Evolutionary conservation across 2,888 invertebrate genomes (phyloP), one percentile per base, ranked within the genome.

Genomic region (Oligia fasciuncula): DNA sequence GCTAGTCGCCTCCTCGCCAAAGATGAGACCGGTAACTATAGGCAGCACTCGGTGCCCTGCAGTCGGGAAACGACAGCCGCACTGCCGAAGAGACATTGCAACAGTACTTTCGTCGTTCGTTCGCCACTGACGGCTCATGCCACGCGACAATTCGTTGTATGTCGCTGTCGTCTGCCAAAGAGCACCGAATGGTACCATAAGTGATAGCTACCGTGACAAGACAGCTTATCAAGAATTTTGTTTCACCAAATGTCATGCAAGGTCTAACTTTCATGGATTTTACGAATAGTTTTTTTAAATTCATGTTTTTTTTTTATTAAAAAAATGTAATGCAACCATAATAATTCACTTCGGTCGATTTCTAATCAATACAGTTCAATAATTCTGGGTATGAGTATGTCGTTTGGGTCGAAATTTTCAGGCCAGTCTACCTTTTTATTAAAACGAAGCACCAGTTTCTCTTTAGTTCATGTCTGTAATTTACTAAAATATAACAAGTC

Each of bases 371-470:
- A 19, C 5, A 4, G 17, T n/a, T 11, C 0, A 57, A n/a, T 60
- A 57, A n/a, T 60, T 71, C n/a, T 71, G 17, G n/a, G n/a, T 40
- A 71, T 40, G 40, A 71, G 71, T 43, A 80, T 77, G 80, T 85
- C 76, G 35, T 65, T 67, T 66, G 69, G 51, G 63, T 68, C 13
- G 8, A 72, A 40, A 29, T 60, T 54, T 29, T 73, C 71, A 83
- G 68, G 60, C 66, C 29, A 63, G 57, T 80, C 74, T 85, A 85
- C 46, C 46, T 57, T 77, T 63, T 19, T 29, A 43, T 49, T 51
- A 17, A 66, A 79, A 79, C 79, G 60, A 77, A 72, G 73, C 84
- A 86, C 40, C 4, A 40, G 72, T 71, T 76, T 79, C 51, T 40
- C 11, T 2, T 46, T 57, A 40, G 19, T 14, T 49, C 46, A 57